Conservation (phyloP, 2,113 vertebrate genomes). For the Vanacampus margaritifer region DNA sequence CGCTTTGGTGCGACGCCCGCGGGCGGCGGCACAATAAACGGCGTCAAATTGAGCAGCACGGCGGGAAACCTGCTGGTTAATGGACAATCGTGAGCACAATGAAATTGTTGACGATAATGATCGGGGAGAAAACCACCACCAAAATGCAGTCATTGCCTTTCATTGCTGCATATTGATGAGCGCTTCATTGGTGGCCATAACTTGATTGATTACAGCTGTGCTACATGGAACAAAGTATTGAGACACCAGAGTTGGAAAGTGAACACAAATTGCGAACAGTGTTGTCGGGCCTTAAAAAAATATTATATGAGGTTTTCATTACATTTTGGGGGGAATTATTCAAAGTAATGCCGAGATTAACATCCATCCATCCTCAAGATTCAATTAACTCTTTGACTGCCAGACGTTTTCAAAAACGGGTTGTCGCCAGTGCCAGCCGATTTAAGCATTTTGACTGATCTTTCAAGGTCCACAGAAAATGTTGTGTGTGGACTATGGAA, state of each 20-base stretch:
- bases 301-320: too few relatives aligned
- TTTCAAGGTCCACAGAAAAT: too few relatives aligned
- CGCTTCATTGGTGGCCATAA: background rate
- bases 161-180: slow-evolving; percentile 7
- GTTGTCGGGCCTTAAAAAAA: too few relatives aligned
- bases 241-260: too few relatives aligned
- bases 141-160: slow-evolving; percentile 1
- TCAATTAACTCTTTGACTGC: too few relatives aligned
- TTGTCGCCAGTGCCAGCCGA: too few relatives aligned
- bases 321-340: too few relatives aligned
- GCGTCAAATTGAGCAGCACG: background rate
- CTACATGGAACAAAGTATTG: background rate
- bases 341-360: too few relatives aligned
- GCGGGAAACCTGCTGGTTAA: slow-evolving; percentile 7
- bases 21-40: background rate
- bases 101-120: slow-evolving; percentile 10
- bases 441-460: too few relatives aligned
- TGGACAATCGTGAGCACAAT: background rate
- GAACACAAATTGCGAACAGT: background rate
- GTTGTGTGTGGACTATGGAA: too few relatives aligned
- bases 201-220: background rate
- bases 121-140: slow-evolving; percentile 8
- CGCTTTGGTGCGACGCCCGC: background rate
- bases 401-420: too few relatives aligned
- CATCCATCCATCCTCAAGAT: too few relatives aligned